Evolutionary conservation across 2,888 invertebrate genomes (phyloP).

Genomic region (Callimorpha dominula): DNA sequence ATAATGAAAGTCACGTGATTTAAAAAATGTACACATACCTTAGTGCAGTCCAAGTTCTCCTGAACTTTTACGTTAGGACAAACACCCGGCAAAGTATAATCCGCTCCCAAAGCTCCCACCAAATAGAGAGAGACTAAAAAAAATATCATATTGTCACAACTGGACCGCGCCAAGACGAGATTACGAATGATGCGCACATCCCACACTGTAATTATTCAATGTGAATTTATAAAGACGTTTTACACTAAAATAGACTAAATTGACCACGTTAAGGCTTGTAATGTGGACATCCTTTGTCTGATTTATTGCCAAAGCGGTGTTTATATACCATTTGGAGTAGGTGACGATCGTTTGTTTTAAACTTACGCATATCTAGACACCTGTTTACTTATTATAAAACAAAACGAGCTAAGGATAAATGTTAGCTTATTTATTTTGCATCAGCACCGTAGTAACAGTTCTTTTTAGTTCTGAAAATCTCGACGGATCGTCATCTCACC

Average conservation of each 20-base stretch:
- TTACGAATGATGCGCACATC: constrained; percentile 65
- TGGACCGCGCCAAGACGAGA: constrained; percentile 38
- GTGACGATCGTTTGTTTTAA: constrained; percentile 15
- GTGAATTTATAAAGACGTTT: constrained; percentile 62
- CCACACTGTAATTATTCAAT: constrained; percentile 81
- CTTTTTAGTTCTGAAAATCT: background rate
- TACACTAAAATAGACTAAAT: constrained; percentile 50
- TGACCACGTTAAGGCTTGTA: constrained; percentile 36
- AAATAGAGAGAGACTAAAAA: constrained; percentile 59
- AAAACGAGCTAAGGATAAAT: background rate
- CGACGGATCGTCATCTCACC: background rate
- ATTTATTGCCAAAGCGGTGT: constrained; percentile 46
- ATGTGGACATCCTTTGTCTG: constrained; percentile 57
- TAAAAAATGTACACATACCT: constrained; percentile 57
- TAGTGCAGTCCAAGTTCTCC: constrained; percentile 76
- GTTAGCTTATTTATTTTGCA: background rate
- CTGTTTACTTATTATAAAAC: background rate
- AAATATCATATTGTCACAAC: constrained; percentile 63
- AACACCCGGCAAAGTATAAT: constrained; percentile 74
- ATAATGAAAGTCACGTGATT: background rate
- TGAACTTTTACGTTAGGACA: constrained; percentile 77
- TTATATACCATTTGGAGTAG: constrained; percentile 32
- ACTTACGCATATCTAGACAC: background rate
- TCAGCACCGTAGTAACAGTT: background rate
- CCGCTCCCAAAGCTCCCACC: constrained; percentile 59